Evolutionary conservation across 2,113 vertebrate genomes (phyloP), one percentile per base, ranked within the genome.

Genomic region (Garra rufa): DNA sequence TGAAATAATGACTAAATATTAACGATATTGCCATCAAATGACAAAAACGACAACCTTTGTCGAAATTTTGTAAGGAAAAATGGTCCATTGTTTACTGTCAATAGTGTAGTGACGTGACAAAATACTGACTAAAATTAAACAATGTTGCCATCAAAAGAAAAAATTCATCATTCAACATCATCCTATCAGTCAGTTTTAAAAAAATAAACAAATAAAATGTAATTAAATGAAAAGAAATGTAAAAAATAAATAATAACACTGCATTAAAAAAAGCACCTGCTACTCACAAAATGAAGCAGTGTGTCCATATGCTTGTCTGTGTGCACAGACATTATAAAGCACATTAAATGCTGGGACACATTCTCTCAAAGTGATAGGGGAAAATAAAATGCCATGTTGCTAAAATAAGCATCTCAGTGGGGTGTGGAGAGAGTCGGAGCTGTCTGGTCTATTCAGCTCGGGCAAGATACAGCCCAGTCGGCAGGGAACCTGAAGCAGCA

Each of bases 371-470:
- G 50, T 19, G 65, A 83, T 63, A 50, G 26, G 48, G 21, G 21
- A 76, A 76, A 82, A 71, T 76, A 79, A 83, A 85, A 76, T 65
- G 57, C 43, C 48, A 76, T 59, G 78, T 65, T 84, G 50, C 80
- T 85, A 85, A 65, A 81, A 85, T 83, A 52, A 77, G 74, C 41
- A 46, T 73, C 76, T 67, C 70, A 48, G 52, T 63, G n/a, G 69
- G 84, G 76, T 75, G 70, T 80, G 30, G 63, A 71, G 74, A 17
- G 77, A 76, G 82, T 50, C 17, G 21, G 71, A 70, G 86, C 34
- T 70, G 67, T 75, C 84, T 57, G 55, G 43, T 70, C 46, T 75
- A 74, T 86, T 86, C 85, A 83, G 75, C 65, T 74, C 74, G 5
- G n/a, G 38, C 6, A 73, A 63, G 50, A 77, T 84, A 30, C 44